A percentile compares a stretch with the other conserved stretches of the same genome.
Evolutionary conservation across 2,797 vertebrate species (phyloP).

Genomic region (Acropternis orthonyx): DNA sequence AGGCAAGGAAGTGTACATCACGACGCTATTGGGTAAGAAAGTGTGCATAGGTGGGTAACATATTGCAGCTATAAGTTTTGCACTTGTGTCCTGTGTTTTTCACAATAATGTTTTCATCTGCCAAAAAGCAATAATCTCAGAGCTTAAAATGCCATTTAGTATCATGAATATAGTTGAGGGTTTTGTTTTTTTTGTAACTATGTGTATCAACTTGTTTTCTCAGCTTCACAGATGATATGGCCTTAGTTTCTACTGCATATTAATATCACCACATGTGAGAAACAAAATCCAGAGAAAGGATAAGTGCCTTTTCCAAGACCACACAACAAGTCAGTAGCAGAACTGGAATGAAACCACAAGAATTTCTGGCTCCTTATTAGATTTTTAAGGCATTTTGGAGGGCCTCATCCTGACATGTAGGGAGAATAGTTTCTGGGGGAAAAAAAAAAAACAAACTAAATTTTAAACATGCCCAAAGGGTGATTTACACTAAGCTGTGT

Average conservation of each 20-base stretch:
- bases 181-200: neutral
- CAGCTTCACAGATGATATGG: neutral
- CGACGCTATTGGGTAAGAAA: neutral
- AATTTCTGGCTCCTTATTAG: conserved; percentile 45
- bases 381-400: conserved; percentile 52
- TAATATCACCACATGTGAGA: neutral
- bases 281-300: conserved; percentile 37
- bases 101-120: neutral
- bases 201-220: conserved; percentile 26
- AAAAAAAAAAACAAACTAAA: neutral
- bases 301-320: conserved; percentile 58
- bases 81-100: neutral
- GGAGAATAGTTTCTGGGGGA: neutral
- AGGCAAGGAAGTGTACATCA: neutral
- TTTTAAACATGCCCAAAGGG: neutral
- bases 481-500: neutral
- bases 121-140: neutral
- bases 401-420: neutral
- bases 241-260: conserved; percentile 18
- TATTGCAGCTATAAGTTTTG: neutral
- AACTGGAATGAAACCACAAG: conserved; percentile 59
- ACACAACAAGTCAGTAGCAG: conserved; percentile 62
- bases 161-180: neutral
- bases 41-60: neutral
- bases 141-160: neutral